Conservation (phyloP, 2,113 vertebrate species). For the Ciconia maguari region DNA sequence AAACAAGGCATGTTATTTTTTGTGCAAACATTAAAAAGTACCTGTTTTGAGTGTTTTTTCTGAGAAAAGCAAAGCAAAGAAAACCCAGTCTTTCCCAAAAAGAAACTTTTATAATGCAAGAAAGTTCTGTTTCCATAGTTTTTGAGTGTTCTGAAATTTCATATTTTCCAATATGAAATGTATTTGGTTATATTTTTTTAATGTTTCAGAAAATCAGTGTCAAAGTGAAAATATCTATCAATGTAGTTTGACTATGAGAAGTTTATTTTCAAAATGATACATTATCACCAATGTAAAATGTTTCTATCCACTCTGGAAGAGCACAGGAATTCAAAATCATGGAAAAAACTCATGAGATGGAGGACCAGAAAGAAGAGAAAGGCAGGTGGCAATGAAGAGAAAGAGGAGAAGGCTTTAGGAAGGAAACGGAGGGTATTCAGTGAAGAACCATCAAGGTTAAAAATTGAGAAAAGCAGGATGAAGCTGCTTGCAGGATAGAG, state of each 20-base stretch:
- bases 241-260: background rate
- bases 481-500: background rate
- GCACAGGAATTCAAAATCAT: background rate
- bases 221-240: background rate
- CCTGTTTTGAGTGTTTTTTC: background rate
- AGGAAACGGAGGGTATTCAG: background rate
- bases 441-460: background rate
- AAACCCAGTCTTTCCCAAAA: background rate
- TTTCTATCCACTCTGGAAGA: background rate
- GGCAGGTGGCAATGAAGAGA: background rate
- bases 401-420: background rate
- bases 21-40: background rate
- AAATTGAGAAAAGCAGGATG: background rate
- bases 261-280: background rate
- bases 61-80: background rate
- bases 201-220: background rate
- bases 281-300: background rate
- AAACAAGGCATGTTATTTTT: background rate
- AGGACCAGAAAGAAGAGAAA: background rate
- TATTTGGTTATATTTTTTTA: background rate
- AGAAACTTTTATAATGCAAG: background rate
- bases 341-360: background rate
- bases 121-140: background rate
- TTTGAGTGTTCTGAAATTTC: background rate
- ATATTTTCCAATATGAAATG: background rate